Conservation (phyloP, 35 echinoderm and acorn worm genomes). For the Apostichopus japonicus region DNA sequence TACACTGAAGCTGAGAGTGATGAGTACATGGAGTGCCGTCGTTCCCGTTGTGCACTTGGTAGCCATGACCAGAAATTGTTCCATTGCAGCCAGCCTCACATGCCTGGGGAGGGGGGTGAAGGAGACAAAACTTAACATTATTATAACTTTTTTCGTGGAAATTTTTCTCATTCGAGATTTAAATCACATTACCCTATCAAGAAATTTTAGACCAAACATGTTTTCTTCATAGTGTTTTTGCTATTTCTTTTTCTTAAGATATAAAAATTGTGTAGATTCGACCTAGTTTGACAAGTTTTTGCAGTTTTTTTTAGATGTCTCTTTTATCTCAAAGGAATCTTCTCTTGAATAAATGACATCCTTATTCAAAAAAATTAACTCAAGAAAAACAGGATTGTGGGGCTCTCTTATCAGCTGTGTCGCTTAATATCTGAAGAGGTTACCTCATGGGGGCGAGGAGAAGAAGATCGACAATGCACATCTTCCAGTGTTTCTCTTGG, state of each 20-base stretch:
- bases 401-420: not conserved
- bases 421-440: not conserved
- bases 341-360: too few relatives aligned
- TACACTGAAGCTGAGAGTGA: conserved; percentile 95
- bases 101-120: conserved; percentile 54
- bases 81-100: conserved; percentile 79
- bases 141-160: too few relatives aligned
- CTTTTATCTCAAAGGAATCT: too few relatives aligned
- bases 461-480: conserved; percentile 89
- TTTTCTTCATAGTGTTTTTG: too few relatives aligned
- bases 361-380: too few relatives aligned
- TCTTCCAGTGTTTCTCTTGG: conserved; percentile 98
- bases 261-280: too few relatives aligned
- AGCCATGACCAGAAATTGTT: conserved; percentile 95
- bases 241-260: too few relatives aligned
- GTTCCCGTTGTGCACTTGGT: conserved; percentile 91
- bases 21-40: conserved; percentile 83
- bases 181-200: not conserved
- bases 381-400: too few relatives aligned
- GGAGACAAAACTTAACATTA: not conserved
- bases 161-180: not conserved
- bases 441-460: conserved; percentile 87
- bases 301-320: too few relatives aligned
- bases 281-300: too few relatives aligned
- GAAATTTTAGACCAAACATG: too few relatives aligned